These are phyloP conservation scores for Ardeotis arabs DNA, from an alignment of 2,113 vertebrate genomes.

Conservation along the genomic window DNA sequence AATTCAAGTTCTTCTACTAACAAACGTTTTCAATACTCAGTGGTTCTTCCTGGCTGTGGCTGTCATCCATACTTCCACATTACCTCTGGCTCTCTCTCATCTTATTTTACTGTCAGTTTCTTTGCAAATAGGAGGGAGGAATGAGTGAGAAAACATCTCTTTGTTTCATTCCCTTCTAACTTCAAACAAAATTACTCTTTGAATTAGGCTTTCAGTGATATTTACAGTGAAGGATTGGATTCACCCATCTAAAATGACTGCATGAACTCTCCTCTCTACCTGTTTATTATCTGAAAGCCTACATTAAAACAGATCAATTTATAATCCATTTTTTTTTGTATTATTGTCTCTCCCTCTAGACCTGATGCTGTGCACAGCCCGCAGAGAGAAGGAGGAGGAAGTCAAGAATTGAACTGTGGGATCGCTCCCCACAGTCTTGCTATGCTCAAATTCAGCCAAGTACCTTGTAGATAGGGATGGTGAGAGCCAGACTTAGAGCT, in stretches of 20 bases:
- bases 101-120: not conserved
- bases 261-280: not conserved
- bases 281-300: not conserved
- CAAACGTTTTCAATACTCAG: not conserved
- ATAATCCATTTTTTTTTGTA: accelerated
- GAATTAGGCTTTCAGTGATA: not conserved
- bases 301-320: not conserved
- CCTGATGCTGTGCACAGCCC: not conserved
- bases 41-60: not conserved
- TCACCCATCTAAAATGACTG: not conserved
- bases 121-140: not conserved
- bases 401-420: not conserved
- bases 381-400: not conserved
- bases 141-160: not conserved
- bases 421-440: not conserved
- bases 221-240: not conserved
- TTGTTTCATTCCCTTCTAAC: not conserved
- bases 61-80: not conserved
- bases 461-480: not conserved
- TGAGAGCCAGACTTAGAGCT: not conserved
- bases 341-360: not conserved
- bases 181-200: not conserved
- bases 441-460: not conserved
- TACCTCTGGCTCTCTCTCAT: not conserved
- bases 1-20: not conserved